Evolutionary conservation across 2,888 invertebrate genomes (phyloP), one percentile per base, ranked within the genome.

Genomic region (Caenorhabditis parvicauda): DNA sequence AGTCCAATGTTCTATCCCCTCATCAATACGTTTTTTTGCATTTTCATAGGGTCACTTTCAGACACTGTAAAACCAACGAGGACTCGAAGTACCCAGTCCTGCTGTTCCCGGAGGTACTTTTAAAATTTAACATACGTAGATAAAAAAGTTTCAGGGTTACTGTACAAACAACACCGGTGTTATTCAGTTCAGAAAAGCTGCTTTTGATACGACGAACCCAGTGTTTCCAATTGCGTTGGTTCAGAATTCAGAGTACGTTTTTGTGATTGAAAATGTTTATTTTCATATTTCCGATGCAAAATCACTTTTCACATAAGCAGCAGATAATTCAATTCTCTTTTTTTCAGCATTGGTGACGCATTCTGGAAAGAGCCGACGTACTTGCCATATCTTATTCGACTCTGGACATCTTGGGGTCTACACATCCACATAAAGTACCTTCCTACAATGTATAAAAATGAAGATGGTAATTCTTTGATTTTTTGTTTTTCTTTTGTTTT

Each of bases 71-170:
- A 24, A 44, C 22, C n/a, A 39, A 22, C 0, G 52, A 55, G 25
- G 44, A 53, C 3, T 24, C 48, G 12, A 45, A 47, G 1, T 61
- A 62, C 25, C 76, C 76, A 22, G 70, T 76, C 21, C 59, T 76
- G 14, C 48, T 76, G 21, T 76, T 76, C 44, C 76, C 76, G 7
- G 76, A 76, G 35, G n/a, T n/a, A n/a, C n/a, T n/a, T n/a, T n/a
- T n/a, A n/a, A n/a, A n/a, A n/a, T n/a, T n/a, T n/a, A n/a, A n/a
- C n/a, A n/a, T n/a, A n/a, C n/a, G n/a, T n/a, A n/a, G n/a, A n/a
- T n/a, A n/a, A n/a, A n/a, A n/a, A n/a, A n/a, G n/a, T n/a, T n/a
- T n/a, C n/a, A n/a, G n/a, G 74, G 74, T 17, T 74, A 68, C 54
- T 74, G 74, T 46, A 59, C 60, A 14, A 74, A 74, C 41, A 74